phyloP scores from a whole-genome alignment of 2,113 vertebrate species.

The Lamprologus speciosus region DNA sequence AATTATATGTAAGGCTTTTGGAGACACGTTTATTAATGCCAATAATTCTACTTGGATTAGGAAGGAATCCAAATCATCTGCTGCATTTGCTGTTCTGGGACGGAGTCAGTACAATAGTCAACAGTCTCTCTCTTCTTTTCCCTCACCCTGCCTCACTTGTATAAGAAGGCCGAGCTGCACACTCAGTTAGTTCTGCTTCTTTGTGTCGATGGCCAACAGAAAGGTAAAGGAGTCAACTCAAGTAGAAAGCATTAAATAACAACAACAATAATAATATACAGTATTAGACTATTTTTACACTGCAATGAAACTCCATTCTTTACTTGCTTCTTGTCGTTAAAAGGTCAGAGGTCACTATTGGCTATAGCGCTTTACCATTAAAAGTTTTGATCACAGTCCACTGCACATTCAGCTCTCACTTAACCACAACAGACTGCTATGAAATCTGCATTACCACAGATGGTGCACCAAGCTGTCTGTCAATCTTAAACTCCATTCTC shows the following conservation, averaged over 20 bases:
- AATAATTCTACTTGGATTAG: slow-evolving; percentile 40
- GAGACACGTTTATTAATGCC: slow-evolving; percentile 37
- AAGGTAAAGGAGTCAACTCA: background rate
- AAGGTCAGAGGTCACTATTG: background rate
- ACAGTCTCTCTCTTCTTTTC: background rate
- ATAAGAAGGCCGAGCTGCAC: background rate
- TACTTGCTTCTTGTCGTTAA: background rate
- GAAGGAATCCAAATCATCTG: slow-evolving; percentile 31
- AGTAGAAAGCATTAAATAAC: background rate
- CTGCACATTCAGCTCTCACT: background rate
- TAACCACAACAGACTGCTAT: background rate
- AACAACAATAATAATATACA: background rate
- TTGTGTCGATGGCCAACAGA: background rate
- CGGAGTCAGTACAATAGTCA: background rate
- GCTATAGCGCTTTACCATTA: background rate
- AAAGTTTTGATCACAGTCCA: background rate
- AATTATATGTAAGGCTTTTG: slow-evolving; percentile 33
- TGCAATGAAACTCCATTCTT: accelerated
- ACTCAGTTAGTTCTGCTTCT: background rate
- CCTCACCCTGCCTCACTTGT: background rate
- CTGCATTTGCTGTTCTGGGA: background rate
- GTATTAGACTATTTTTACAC: background rate
- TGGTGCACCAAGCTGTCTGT: background rate
- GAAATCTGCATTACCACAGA: background rate
- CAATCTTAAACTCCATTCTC: background rate